Evolutionary conservation across 2,797 vertebrate species (phyloP), one percentile per base, ranked within the genome.

Genomic region (Furcifer pardalis): DNA sequence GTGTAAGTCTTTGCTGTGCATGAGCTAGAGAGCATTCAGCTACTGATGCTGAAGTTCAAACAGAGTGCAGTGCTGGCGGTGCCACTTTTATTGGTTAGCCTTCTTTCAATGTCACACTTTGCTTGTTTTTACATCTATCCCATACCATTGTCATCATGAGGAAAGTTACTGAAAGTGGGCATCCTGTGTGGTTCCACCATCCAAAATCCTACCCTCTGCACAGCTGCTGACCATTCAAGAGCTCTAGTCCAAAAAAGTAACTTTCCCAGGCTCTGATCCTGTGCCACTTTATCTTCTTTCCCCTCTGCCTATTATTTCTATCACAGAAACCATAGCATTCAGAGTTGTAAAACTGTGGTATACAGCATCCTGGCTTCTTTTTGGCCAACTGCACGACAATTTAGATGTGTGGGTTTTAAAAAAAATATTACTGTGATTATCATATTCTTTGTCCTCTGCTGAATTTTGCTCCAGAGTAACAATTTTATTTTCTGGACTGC

Each of bases 51-150:
- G 88, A 80, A 83, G 88, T 92, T 93, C 92, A 91, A 79, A 78
- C 32, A 88, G 83, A 94, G 91, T 92, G 86, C 91, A 93, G 59
- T 32, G 90, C 91, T 91, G 81, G 87, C 85, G 89, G 92, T 93
- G 86, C 82, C 83, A 82, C 35, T 91, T 92, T 84, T 82, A 86
- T 91, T 89, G 90, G 78, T 88, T 80, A 90, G 68, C 87, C 77
- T 85, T 76, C 87, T 90, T 89, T 75, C 86, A 40, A 77, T 91
- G 89, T 93, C 89, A 90, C 88, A 91, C 90, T 83, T 60, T 44
- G 46, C 35, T 88, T 56, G 77, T 85, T 0, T 91, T 79, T 76
- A 79, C 0, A 0, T 87, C 87, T 80, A 2, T 0, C 0, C 79
- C 82, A 21, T 90, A 19, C 52, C 17, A 90, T 84, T 86, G 40